Percentiles rank a stretch among this genome's conserved stretches.
phyloP scores from a whole-genome alignment of 2,113 vertebrate species.

The Xenopus laevis region DNA sequence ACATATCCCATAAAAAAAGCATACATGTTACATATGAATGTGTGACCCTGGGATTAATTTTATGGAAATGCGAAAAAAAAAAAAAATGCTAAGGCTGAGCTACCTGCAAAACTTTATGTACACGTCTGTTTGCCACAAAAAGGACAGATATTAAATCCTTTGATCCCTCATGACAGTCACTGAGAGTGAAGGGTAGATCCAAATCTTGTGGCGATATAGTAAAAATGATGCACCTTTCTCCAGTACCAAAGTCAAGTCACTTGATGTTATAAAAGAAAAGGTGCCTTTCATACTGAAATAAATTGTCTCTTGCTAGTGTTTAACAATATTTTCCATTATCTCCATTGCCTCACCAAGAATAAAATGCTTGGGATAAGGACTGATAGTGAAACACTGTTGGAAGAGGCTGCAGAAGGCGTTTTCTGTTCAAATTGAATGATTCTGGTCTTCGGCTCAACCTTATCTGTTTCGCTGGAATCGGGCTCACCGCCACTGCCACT shows the following conservation, averaged over 20 bases:
- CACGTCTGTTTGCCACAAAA: conserved; percentile 64
- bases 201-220: conserved; percentile 66
- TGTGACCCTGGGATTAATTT: conserved; percentile 56
- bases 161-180: conserved; percentile 48
- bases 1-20: conserved; percentile 64
- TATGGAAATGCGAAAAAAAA: conserved; percentile 64
- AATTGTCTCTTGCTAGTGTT: conserved; percentile 46
- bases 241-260: conserved; percentile 59
- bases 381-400: conserved; percentile 49
- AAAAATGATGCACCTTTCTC: conserved; percentile 74
- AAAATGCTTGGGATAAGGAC: conserved; percentile 59
- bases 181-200: conserved; percentile 25
- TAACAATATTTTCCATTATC: conserved; percentile 63
- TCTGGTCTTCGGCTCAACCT: conserved; percentile 50
- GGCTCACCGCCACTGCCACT: conserved; percentile 88
- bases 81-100: conserved; percentile 65
- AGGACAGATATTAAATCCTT: conserved; percentile 48
- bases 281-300: conserved; percentile 64
- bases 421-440: conserved; percentile 16
- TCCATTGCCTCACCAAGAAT: conserved; percentile 69
- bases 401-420: conserved; percentile 44
- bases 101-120: conserved; percentile 74
- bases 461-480: conserved; percentile 43
- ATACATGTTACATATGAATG: conserved; percentile 64
- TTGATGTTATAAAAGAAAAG: conserved; percentile 71